Conservation (phyloP, 2,797 vertebrate species). For the Peromyscus eremicus region DNA sequence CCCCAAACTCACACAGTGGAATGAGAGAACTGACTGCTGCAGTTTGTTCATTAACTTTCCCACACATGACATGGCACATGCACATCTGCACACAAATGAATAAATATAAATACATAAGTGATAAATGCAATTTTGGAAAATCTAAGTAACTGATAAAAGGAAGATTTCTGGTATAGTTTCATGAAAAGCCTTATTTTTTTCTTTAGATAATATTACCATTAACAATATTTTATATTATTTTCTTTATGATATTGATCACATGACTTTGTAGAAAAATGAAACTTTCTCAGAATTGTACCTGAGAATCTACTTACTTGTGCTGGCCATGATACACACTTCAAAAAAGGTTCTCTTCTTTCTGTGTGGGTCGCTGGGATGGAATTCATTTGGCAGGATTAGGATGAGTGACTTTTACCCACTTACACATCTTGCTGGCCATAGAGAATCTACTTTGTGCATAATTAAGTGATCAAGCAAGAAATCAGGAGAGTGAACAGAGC, state of each 20-base stretch:
- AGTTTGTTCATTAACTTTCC: not conserved
- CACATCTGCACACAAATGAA: not conserved
- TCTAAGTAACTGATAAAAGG: not conserved
- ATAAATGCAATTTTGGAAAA: not conserved
- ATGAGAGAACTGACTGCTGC: not conserved
- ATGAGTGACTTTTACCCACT: not conserved
- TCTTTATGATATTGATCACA: not conserved
- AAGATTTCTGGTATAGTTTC: not conserved
- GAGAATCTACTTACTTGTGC: not conserved
- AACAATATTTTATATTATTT: not conserved
- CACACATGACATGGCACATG: not conserved
- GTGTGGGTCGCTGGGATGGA: too few relatives aligned
- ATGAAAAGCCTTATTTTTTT: not conserved
- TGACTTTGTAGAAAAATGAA: not conserved
- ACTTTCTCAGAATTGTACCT: not conserved
- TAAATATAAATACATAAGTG: too few relatives aligned
- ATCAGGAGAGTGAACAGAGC: not conserved
- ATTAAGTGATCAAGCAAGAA: not conserved
- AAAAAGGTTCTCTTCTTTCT: not conserved
- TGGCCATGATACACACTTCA: not conserved
- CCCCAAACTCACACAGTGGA: too few relatives aligned
- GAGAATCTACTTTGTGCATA: not conserved
- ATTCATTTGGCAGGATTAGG: not conserved
- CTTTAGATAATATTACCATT: not conserved
- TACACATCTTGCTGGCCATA: too few relatives aligned